Conservation (phyloP, 2,888 invertebrate genomes). For the Conus canariensis region DNA sequence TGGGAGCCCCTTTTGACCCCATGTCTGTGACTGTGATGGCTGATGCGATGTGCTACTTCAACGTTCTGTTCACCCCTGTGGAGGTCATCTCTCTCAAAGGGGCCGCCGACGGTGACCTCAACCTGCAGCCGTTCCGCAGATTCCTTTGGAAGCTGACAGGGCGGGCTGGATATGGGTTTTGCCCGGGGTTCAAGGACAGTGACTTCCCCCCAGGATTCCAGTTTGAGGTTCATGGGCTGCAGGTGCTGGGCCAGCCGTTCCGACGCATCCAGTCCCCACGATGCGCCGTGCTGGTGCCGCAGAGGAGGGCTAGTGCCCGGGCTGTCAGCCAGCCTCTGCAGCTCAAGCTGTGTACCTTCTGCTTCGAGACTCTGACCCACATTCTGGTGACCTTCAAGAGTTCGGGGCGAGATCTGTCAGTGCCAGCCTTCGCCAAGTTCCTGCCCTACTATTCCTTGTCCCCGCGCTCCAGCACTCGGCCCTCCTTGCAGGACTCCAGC, state of each 20-base stretch:
- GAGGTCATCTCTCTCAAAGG: not conserved
- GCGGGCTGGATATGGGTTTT: conserved; percentile 33
- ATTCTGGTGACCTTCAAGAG: not conserved
- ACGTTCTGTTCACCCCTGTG: conserved; percentile 27
- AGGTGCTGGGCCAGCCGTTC: conserved; percentile 35
- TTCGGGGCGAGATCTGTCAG: not conserved
- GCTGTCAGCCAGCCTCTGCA: conserved; percentile 12
- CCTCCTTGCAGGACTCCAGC: not conserved
- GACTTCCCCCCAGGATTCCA: conserved; percentile 29
- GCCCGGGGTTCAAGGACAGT: conserved; percentile 34
- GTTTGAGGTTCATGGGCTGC: conserved; percentile 14
- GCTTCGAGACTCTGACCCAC: not conserved
- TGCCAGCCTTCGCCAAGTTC: conserved; percentile 21
- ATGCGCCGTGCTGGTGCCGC: conserved; percentile 32
- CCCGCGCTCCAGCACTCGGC: not conserved
- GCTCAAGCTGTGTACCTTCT: conserved; percentile 26
- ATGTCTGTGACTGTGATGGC: conserved; percentile 25
- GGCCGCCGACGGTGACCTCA: not conserved
- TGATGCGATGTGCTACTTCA: conserved; percentile 22
- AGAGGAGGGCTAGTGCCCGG: not conserved
- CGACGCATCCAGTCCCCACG: conserved; percentile 29
- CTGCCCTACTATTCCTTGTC: not conserved
- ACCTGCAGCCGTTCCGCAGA: conserved; percentile 3
- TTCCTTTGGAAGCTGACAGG: conserved; percentile 32
- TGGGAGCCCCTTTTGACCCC: conserved; percentile 25